A percentile compares a stretch with the other conserved stretches of the same genome.
phyloP scores from a whole-genome alignment of 2,888 invertebrate species.

The Mactromeris polynyma region DNA sequence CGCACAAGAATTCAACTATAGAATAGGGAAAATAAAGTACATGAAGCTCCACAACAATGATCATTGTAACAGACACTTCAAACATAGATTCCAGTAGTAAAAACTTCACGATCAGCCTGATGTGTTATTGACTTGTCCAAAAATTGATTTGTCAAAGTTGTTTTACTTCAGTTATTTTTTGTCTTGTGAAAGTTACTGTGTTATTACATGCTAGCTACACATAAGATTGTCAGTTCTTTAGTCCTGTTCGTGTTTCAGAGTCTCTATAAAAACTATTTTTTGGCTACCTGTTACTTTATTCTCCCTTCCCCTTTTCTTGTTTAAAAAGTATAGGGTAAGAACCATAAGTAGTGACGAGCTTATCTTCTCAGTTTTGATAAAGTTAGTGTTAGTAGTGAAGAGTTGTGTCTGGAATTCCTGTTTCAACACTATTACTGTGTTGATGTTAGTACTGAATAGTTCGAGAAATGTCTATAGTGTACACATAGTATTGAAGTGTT shows the following conservation, averaged over 20 bases:
- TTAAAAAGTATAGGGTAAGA: no score
- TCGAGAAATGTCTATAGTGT: neutral
- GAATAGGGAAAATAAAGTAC: neutral
- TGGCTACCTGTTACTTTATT: no score
- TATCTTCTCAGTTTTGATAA: neutral
- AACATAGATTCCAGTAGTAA: neutral
- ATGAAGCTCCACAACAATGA: neutral
- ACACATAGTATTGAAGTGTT: neutral
- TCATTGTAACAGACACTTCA: neutral
- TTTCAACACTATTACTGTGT: neutral
- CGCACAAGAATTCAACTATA: neutral
- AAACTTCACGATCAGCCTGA: neutral
- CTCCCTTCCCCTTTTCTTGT: no score
- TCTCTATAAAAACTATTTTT: no score
- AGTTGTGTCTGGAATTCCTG: neutral
- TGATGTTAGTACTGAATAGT: neutral
- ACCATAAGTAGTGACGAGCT: no score
- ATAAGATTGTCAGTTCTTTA: no score
- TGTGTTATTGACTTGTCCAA: no score
- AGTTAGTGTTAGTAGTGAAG: neutral
- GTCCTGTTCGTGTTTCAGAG: no score
- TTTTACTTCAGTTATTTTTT: no score
- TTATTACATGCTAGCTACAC: no score
- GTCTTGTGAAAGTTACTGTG: no score
- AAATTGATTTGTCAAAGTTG: no score